Base-by-base conservation (phyloP, 2,797 vertebrate species). In the Jordanella pulchra region DNA sequence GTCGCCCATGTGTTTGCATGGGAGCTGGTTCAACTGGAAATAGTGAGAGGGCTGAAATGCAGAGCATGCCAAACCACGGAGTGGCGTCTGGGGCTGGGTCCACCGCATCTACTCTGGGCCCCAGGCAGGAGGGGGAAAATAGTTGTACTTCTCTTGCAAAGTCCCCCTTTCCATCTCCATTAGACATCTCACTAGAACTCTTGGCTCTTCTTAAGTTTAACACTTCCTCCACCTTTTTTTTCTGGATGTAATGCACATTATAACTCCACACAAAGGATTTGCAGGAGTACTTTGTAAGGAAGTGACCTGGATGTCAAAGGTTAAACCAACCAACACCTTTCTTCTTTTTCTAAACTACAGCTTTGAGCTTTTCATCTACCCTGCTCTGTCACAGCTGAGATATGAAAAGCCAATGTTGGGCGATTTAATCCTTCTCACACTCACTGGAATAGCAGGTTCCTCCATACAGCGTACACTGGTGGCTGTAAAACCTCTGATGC, bases 21-120 rank as follows among this genome's bases (percentile, higher is more conserved):
- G 94, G 93, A 95, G 87, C 84, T 73, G 79, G 76, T 93, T 94
- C 92, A 94, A 88, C 92, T 94, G 92, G 93, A 94, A 93, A 89
- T 83, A 89, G 86, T 87, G 87, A 91, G 89, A 89, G 83, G 86
- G 73, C 81, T 90, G 81, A 88, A 90, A 86, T 69, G 71, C 71
- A 66, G 71, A 75, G 80, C 32, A 71, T 88, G 93, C 92, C 93
- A 94, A 94, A 94, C 93, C 92, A 92, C 74, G 87, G 88, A 93
- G 91, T 87, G 90, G 89, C 86, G 90, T 93, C 92, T 93, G 87
- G 89, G 88, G 89, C 90, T 92, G 87, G 89, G 87, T 91, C 89
- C 92, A 91, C 93, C 92, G 86, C 93, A 94, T 93, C 88, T 87
- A 91, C 92, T 71, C 86, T 85, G 88, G 91, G 90, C 87, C 86